These are phyloP conservation scores for Oceanites oceanicus DNA, from an alignment of 2,113 vertebrate genomes.

Conservation along the genomic window DNA sequence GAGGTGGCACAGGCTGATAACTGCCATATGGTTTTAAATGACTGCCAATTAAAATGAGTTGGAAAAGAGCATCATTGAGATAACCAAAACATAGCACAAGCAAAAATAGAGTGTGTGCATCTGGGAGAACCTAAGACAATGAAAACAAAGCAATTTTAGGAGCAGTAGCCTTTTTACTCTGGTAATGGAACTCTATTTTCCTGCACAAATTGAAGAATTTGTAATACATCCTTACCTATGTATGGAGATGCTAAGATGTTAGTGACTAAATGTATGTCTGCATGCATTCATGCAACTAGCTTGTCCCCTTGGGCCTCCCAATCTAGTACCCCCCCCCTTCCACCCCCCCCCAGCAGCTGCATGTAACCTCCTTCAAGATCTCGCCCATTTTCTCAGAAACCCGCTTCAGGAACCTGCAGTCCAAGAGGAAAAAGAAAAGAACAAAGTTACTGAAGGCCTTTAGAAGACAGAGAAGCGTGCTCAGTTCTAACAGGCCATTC, in stretches of 20 bases:
- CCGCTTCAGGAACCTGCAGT: slow-evolving; percentile 99
- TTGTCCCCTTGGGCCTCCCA: slow-evolving; percentile 72
- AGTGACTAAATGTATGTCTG: slow-evolving; percentile 82
- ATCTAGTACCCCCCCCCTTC: slow-evolving; percentile 62
- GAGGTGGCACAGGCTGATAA: slow-evolving; percentile 81
- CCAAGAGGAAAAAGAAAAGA: slow-evolving; percentile 91
- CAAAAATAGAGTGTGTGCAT: slow-evolving; percentile 47
- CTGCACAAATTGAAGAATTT: slow-evolving; percentile 66
- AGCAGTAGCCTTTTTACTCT: slow-evolving; percentile 59
- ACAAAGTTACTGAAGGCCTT: slow-evolving; percentile 83
- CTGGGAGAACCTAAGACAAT: slow-evolving; percentile 30
- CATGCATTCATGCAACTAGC: slow-evolving; percentile 96
- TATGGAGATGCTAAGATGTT: slow-evolving; percentile 84
- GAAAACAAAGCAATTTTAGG: slow-evolving; percentile 48
- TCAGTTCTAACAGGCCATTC: slow-evolving; percentile 69
- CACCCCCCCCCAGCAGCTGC: slow-evolving; percentile 79
- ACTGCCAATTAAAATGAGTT: slow-evolving; percentile 55
- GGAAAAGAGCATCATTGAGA: slow-evolving; percentile 6
- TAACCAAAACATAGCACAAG: slow-evolving; percentile 47
- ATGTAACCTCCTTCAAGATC: slow-evolving; percentile 96
- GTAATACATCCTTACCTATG: slow-evolving; percentile 68
- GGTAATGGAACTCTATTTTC: slow-evolving; percentile 50
- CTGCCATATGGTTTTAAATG: slow-evolving; percentile 30
- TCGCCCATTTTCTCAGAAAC: slow-evolving; percentile 96
- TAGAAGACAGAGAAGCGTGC: slow-evolving; percentile 62